Conservation (phyloP, 2,888 invertebrate species). For the Yponomeuta cagnagella region DNA sequence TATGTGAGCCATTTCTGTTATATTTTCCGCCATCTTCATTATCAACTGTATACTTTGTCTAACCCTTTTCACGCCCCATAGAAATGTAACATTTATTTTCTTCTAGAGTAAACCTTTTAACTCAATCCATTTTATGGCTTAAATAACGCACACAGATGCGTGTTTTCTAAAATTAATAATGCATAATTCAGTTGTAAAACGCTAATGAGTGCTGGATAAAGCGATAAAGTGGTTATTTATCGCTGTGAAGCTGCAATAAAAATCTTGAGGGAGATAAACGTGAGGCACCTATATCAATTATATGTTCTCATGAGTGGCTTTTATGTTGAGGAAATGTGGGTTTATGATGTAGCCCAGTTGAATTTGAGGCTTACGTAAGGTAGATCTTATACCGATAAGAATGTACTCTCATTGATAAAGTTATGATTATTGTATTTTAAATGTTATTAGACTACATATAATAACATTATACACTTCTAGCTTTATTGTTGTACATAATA, state of each 20-base stretch:
- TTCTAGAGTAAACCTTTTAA: background rate
- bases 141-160: conserved; percentile 38
- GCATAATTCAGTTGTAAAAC: conserved; percentile 65
- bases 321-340: conserved; percentile 20
- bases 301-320: background rate
- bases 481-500: too few species aligned
- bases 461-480: too few species aligned
- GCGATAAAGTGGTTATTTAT: conserved; percentile 62
- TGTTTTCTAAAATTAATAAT: conserved; percentile 69
- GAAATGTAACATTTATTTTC: too few species aligned
- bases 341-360: background rate
- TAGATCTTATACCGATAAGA: too few species aligned
- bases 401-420: too few species aligned
- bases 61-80: too few species aligned
- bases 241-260: conserved; percentile 43
- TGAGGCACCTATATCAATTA: background rate
- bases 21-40: too few species aligned
- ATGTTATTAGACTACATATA: too few species aligned
- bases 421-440: too few species aligned
- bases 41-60: too few species aligned
- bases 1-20: too few species aligned
- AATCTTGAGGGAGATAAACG: conserved; percentile 26
- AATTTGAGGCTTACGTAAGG: too few species aligned
- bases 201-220: conserved; percentile 69
- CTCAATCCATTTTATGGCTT: background rate